phyloP scores from a whole-genome alignment of 2,113 vertebrate genomes.

The Misgurnus anguillicaudatus region DNA sequence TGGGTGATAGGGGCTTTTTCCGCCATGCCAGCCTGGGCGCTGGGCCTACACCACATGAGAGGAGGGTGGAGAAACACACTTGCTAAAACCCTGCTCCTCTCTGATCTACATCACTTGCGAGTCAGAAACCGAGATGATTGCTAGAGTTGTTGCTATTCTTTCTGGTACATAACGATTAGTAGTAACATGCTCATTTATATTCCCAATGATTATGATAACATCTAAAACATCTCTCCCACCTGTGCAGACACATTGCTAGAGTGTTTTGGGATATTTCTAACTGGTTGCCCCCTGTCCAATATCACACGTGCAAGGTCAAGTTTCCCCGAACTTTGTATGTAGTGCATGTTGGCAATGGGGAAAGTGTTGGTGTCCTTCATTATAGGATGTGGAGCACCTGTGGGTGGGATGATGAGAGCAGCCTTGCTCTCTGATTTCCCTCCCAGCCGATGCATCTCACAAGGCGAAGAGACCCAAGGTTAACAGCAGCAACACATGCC shows the following conservation, averaged over 20 bases:
- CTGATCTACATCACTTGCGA: slow-evolving; percentile 7
- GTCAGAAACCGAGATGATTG: background rate
- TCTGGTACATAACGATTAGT: background rate
- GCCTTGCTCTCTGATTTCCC: slow-evolving; percentile 52
- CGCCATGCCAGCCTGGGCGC: slow-evolving; percentile 46
- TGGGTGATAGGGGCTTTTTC: slow-evolving; percentile 67
- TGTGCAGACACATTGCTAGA: too few species aligned
- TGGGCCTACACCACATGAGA: slow-evolving; percentile 68
- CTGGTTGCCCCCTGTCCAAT: too few species aligned
- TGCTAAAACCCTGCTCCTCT: slow-evolving; percentile 11
- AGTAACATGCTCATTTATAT: too few species aligned
- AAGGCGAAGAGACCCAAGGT: slow-evolving; percentile 59
- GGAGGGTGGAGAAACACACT: slow-evolving; percentile 44
- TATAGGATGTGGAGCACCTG: slow-evolving; percentile 61
- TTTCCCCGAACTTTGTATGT: background rate
- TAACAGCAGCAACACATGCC: slow-evolving; percentile 36
- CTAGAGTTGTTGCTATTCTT: background rate
- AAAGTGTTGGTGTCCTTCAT: slow-evolving; percentile 49
- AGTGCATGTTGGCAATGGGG: background rate
- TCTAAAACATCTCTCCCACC: too few species aligned
- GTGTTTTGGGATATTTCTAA: too few species aligned
- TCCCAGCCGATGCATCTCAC: slow-evolving; percentile 62
- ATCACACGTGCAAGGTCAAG: too few species aligned
- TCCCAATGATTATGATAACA: too few species aligned
- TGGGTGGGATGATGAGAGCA: slow-evolving; percentile 55